A percentile compares a stretch with the other conserved stretches of the same genome.
phyloP scores from a whole-genome alignment of 2,113 vertebrate species.

The Galeopterus variegatus region DNA sequence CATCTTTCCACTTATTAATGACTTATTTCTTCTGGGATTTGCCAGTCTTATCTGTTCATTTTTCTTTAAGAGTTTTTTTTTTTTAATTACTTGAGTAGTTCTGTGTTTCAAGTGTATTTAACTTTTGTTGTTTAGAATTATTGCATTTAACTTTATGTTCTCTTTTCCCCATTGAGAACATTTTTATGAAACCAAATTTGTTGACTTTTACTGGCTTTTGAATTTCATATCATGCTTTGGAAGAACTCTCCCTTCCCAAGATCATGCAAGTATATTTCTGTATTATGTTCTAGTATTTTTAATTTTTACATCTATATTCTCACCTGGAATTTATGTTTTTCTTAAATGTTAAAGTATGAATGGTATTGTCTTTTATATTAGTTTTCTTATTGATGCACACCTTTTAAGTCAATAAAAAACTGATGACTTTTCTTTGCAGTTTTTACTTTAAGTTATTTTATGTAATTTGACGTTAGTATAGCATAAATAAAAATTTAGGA shows the following conservation, averaged over 20 bases:
- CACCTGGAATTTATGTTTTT: too few species aligned
- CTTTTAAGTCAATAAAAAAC: conserved; percentile 23
- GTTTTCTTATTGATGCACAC: neutral
- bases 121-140: neutral
- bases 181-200: too few species aligned
- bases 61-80: neutral
- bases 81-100: conserved; percentile 13
- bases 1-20: conserved; percentile 17
- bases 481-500: neutral
- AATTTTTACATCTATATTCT: too few species aligned
- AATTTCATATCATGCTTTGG: too few species aligned
- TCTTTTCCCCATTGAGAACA: neutral
- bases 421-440: neutral
- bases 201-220: too few species aligned
- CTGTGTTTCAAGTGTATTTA: neutral
- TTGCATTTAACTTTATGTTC: neutral
- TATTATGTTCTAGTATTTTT: too few species aligned
- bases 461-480: conserved; percentile 12
- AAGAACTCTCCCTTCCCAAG: too few species aligned
- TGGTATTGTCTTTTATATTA: neutral
- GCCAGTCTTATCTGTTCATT: neutral
- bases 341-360: neutral
- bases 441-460: neutral
- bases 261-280: too few species aligned
- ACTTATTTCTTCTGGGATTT: conserved; percentile 2